These are phyloP conservation scores for Bombus waltoni DNA, from an alignment of 1,140 invertebrate species.

Conservation along the genomic window DNA sequence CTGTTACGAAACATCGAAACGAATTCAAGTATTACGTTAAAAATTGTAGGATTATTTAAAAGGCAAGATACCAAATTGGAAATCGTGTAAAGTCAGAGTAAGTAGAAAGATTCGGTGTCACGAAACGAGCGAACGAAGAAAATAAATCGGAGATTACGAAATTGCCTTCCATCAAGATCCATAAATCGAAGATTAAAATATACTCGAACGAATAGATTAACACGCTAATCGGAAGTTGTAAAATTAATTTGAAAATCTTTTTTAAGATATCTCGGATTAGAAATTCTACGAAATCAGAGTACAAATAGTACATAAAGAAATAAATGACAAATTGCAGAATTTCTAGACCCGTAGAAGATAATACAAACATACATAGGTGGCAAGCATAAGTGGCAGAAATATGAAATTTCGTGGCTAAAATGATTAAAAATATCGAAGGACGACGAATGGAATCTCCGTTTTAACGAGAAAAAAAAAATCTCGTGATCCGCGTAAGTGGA, in stretches of 20 bases:
- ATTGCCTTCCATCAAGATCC: no score
- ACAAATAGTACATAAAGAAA: no score
- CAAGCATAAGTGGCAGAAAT: constrained; percentile 17
- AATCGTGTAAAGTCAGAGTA: no score
- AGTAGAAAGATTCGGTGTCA: no score
- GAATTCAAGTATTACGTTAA: no score
- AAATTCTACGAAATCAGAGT: no score
- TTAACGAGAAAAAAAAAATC: neutral
- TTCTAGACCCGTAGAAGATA: neutral
- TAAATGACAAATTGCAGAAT: neutral
- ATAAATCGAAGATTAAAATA: neutral
- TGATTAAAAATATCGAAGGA: neutral
- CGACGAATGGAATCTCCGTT: neutral
- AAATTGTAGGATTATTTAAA: no score
- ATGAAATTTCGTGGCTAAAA: neutral
- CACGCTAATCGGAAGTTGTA: no score
- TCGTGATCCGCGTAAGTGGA: neutral
- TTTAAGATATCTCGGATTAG: neutral
- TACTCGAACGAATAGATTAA: neutral
- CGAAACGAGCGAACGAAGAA: neutral
- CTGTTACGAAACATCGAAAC: no score
- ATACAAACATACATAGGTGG: no score
- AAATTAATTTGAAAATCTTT: no score
- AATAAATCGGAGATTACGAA: neutral
- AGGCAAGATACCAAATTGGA: no score